Base-by-base conservation (phyloP, 2,888 invertebrate genomes). In the Acheta domesticus region DNA sequence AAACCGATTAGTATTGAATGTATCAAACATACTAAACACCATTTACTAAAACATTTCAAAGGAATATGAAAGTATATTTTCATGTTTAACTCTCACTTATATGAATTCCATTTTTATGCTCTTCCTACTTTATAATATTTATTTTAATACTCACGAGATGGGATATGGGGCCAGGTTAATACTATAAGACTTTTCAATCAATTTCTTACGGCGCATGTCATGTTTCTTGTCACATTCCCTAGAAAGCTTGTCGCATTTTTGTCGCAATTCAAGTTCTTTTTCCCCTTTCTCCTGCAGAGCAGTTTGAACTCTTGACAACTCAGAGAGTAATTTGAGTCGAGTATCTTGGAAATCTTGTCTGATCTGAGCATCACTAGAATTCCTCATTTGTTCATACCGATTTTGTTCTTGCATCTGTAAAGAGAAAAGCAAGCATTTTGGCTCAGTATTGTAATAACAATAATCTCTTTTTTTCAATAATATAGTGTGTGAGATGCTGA, bases 271-370 rank as follows among this genome's bases (percentile, higher is more conserved):
- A 76, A 80, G 82, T 79, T 84, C 84, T 77, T 84, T 83, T 48
- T 81, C 73, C 48, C 23, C 75, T 75, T 80, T 81, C 83, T 83
- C 83, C 82, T 84, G 84, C n/a, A 85, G 79, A 75, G 83, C 83
- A 21, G 83, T 82, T 77, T 84, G 84, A 16, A 84, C 83, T 81
- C 83, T 84, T 49, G 83, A 83, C n/a, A 85, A 81, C 79, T 85
- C 85, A 36, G 83, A 80, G 48, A 84, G 82, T 76, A 85, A 82
- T 77, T 84, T 84, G 49, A 83, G 82, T 78, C 84, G 81, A 11
- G 84, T 84, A 50, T 84, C 83, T 79, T 85, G 84, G 79, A 84
- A 84, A 76, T 85, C 84, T 62, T 84, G 83, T 77, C 83, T 83
- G 74, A 84, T 82, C 49, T 84, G 82, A 23, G 81, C 48, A 73